Base-by-base conservation (phyloP, 2,113 vertebrate genomes). In the Triplophysa dalaica region DNA sequence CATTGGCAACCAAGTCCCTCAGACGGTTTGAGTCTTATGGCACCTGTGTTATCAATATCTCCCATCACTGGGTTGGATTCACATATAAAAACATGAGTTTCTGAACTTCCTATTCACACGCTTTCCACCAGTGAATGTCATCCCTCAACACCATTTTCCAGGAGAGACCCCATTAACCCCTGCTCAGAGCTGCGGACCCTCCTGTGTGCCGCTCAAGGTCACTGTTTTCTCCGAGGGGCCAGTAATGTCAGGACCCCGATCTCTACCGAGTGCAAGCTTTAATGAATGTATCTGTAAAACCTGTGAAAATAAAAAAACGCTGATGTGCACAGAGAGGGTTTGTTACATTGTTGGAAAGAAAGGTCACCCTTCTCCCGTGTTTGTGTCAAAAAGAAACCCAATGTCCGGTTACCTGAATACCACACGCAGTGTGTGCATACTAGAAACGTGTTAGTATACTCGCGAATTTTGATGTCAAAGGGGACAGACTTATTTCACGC, bases 91-190 rank as follows among this genome's bases (percentile, higher is more conserved):
- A 73, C 26, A n/a, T 50, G 48, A 54, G n/a, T 26, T n/a, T 17
- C n/a, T 62, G 3, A 3, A 16, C 21, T 43, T 43, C 26, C 58
- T 70, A 13, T 70, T 16, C 67, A 65, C 60, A 45, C 19, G 48
- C 26, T 19, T 61, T 69, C 48, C 41, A 1, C n/a, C n/a, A 10
- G 50, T 48, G 11, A 77, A 76, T 82, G 78, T 80, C 65, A 52
- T 62, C 21, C 24, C 75, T 77, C 24, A 52, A 33, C 62, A 52
- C 61, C 11, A 38, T 64, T 77, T 54, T 48, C 73, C 73, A 8
- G 19, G 14, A 66, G 17, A 64, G 70, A 72, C 60, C 80, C 77
- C 66, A 82, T 82, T 80, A 80, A 77, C 83, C 80, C 52, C 26
- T 38, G 66, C 52, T 29, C n/a, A 52, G 68, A 63, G 69, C 14